Evolutionary conservation across 2,113 vertebrate genomes (phyloP), one percentile per base, ranked within the genome.

Genomic region (Rhodinocichla rosea): DNA sequence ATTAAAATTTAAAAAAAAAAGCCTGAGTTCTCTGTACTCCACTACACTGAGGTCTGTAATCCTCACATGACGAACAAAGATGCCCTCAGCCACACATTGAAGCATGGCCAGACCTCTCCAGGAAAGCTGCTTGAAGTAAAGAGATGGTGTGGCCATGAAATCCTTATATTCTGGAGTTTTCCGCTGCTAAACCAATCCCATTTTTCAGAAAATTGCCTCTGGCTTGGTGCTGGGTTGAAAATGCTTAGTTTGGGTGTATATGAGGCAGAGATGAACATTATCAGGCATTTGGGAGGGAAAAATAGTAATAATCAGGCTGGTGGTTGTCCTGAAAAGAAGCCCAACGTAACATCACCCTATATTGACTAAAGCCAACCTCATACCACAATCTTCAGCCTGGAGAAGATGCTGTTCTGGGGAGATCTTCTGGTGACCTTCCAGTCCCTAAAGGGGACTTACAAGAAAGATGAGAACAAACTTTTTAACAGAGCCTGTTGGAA

Each of bases 121-220:
- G 79, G 35, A 26, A 63, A 65, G 35, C 9, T 62, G 65, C 47
- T 47, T 15, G 23, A 20, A 32, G 10, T 23, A 9, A 64, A 32
- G 22, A 2, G 42, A 55, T 24, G 35, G 49, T 0, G 0, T 47
- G 32, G 22, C 1, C 1, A 40, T 0, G 1, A 15, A 45, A 15
- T 65, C 47, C 9, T 62, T 8, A 0, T 8, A 4, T 40, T 79
- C 30, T 30, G 33, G 10, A 33, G 23, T 40, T 15, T 35, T n/a
- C 49, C 8, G 4, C 15, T 33, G 10, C 28, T 62, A 35, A 76
- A 53, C 11, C 4, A 3, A 7, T 16, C 11, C 1, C 11, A 3
- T 39, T 23, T 55, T 9, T 4, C 14, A 53, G 39, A 63, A 32
- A 84, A 70, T 62, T 1, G 10, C 4, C 8, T 65, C 53, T 73